Conservation (phyloP, 2,797 vertebrate genomes). For the Champsocephalus gunnari region DNA sequence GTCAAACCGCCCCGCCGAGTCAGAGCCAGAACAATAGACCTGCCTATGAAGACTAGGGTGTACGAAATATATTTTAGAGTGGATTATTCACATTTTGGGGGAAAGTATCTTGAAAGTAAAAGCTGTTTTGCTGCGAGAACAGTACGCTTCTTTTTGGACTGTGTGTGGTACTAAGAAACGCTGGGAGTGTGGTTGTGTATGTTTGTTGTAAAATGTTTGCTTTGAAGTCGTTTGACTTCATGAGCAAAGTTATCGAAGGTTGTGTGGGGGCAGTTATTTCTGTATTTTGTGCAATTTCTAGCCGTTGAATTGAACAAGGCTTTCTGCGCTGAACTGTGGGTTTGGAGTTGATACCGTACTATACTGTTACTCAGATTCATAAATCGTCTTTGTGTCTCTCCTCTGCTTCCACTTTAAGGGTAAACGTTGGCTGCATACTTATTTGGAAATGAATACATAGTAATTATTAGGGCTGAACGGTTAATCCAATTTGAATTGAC, state of each 20-base stretch:
- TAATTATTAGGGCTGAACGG: too few species aligned
- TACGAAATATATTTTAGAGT: slow-evolving; percentile 9
- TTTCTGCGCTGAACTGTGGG: neutral
- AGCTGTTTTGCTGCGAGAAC: neutral
- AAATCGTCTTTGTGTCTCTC: too few species aligned
- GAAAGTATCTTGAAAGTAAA: slow-evolving; percentile 4
- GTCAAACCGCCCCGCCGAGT: slow-evolving; percentile 26
- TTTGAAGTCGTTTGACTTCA: too few species aligned
- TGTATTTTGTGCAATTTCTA: neutral
- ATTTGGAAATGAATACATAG: too few species aligned
- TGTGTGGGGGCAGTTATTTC: neutral
- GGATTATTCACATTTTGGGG: too few species aligned
- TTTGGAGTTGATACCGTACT: neutral
- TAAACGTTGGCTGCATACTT: too few species aligned
- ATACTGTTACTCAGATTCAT: neutral
- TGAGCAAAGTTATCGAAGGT: neutral
- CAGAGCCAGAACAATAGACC: slow-evolving; percentile 7
- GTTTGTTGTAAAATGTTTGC: neutral
- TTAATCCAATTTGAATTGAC: too few species aligned
- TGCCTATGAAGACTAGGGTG: slow-evolving; percentile 25
- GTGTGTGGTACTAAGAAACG: neutral
- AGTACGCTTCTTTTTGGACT: slow-evolving; percentile 4
- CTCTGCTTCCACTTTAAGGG: too few species aligned
- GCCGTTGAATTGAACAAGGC: neutral
- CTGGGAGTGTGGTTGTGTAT: neutral